These are phyloP conservation scores for Drosophila barbarae DNA, from an alignment of 2,888 invertebrate species.

Conservation along the genomic window DNA sequence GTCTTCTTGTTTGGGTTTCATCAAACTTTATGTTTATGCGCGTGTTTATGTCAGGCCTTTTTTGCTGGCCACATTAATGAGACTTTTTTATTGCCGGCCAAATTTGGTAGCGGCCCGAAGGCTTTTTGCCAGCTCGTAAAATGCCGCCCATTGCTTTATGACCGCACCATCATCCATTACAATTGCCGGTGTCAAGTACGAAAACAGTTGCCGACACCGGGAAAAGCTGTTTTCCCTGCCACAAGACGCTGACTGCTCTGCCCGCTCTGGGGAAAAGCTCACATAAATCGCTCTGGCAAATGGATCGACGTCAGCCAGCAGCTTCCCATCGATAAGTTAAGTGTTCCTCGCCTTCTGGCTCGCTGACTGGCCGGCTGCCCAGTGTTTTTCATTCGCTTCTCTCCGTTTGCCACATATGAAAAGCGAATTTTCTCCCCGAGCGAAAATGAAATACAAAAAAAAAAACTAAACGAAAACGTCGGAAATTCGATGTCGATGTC, in stretches of 20 bases:
- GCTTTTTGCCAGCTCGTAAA: constrained; percentile 28
- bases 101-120: constrained; percentile 50
- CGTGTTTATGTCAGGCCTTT: constrained; percentile 54
- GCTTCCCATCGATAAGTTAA: constrained; percentile 67
- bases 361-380: neutral
- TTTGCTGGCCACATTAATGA: constrained; percentile 53
- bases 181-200: constrained; percentile 12
- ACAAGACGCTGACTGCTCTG: neutral
- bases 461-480: constrained; percentile 50
- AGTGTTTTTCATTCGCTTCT: constrained; percentile 12
- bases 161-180: constrained; percentile 21
- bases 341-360: constrained; percentile 6
- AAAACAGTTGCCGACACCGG: constrained; percentile 25
- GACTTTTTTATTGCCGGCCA: constrained; percentile 50
- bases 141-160: constrained; percentile 38
- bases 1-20: constrained; percentile 32
- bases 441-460: constrained; percentile 42
- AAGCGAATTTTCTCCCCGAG: constrained; percentile 71
- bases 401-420: constrained; percentile 58
- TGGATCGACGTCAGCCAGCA: constrained; percentile 66
- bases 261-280: constrained; percentile 43
- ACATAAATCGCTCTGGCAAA: constrained; percentile 49
- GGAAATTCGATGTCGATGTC: constrained; percentile 60
- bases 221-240: constrained; percentile 36
- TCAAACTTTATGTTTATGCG: constrained; percentile 41